Base-by-base conservation (phyloP, 1,140 invertebrate genomes). In the Drosophila kurseongensis region DNA sequence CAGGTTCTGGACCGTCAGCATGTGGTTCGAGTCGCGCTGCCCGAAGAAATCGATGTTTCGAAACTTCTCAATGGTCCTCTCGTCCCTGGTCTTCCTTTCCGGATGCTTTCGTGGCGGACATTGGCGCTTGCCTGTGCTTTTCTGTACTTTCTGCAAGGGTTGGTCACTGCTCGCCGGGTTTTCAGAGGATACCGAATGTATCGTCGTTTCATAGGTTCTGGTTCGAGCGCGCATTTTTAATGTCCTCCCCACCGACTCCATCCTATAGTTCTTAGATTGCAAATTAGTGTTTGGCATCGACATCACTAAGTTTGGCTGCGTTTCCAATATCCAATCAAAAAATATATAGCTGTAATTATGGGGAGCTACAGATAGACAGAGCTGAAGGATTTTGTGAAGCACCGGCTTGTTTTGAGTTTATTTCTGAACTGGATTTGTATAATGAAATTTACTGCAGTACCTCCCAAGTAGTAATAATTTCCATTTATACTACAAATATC, bases 31-130 rank as follows among this genome's bases (percentile, higher is more conserved):
- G 18, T 89, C 73, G 18, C 61, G 61, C 5, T 71, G 58, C 0
- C 48, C 42, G 0, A 82, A 75, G 35, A 89, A 90, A 12, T 89
- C 78, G 10, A 89, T 80, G 16, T 89, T 89, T 18, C 82, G 77
- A n/a, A 90, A 89, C 23, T 80, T 59, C 8, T 59, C 23, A 5
- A 90, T 89, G 5, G 45, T 63, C 7, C 40, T 48, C 35, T 89
- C 65, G n/a, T 55, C 61, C 14, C 65, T 68, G 0, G 74, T 78
- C 38, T 50, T 45, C 1, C 4, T 48, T 9, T 52, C 73, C 10
- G 48, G 36, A 6, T 69, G 35, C 29, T 80, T 89, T 12, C 38
- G 55, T 10, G 9, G 35, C 10, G 77, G 80, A 14, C 84, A 90
- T 2, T 8, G 13, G 1, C 40, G 41, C n/a, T 66, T 61, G 1